Evolutionary conservation across 2,797 vertebrate genomes (phyloP).

Genomic region (Amazonetta brasiliensis): DNA sequence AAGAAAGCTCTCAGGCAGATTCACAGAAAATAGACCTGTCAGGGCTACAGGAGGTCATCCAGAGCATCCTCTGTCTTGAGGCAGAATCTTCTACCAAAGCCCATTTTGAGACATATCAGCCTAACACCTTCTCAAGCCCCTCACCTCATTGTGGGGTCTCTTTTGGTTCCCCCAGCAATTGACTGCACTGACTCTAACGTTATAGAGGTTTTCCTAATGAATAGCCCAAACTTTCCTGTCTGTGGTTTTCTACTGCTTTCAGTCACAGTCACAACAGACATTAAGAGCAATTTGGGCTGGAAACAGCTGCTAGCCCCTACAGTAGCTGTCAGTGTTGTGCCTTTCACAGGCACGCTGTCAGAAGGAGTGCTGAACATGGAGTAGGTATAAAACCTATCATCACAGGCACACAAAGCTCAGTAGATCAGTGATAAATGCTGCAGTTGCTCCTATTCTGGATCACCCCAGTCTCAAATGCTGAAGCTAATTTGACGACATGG

Average conservation of each 20-base stretch:
- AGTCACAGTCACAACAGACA: background rate
- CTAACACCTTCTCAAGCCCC: background rate
- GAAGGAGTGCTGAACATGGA: background rate
- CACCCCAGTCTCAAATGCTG: background rate
- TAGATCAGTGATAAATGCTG: background rate
- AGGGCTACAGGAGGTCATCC: background rate
- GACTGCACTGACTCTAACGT: fast-evolving
- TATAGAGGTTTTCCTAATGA: background rate
- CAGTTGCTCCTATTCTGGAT: background rate
- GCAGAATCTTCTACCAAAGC: background rate
- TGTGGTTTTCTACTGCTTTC: background rate
- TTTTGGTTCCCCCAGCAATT: background rate
- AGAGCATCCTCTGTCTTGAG: background rate
- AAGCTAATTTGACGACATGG: background rate
- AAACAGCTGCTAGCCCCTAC: background rate
- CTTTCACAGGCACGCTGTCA: background rate
- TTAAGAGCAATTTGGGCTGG: background rate
- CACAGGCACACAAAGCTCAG: background rate
- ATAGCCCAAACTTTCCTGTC: background rate
- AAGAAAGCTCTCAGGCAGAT: background rate
- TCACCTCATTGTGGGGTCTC: background rate
- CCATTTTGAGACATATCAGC: background rate
- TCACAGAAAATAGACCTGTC: background rate
- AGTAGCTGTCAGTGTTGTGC: background rate
- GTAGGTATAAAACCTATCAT: background rate